Evolutionary conservation across 2,113 vertebrate species (phyloP).

Genomic region (Entelurus aequoreus): DNA sequence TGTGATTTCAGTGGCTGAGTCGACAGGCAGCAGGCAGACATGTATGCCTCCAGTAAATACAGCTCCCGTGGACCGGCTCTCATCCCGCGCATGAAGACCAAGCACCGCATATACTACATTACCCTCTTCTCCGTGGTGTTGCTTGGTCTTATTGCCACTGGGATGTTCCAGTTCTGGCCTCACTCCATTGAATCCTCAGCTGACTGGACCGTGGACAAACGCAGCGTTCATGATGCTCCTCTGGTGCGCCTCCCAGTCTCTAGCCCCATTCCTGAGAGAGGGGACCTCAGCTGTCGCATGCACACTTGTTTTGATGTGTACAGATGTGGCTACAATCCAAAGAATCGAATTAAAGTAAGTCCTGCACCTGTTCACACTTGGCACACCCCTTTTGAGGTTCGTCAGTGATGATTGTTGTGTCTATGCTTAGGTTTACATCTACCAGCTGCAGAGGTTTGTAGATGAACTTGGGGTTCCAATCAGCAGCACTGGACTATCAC

Average conservation of each 20-base stretch:
- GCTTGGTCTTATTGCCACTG: slow-evolving; percentile 90
- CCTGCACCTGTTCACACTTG: too few relatives aligned
- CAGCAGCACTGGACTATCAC: slow-evolving; percentile 85
- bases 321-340: slow-evolving; percentile 95
- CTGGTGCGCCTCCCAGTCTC: slow-evolving; percentile 78
- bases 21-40: slow-evolving; percentile 51
- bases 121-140: slow-evolving; percentile 93
- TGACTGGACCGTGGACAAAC: slow-evolving; percentile 85
- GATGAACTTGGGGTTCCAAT: slow-evolving; percentile 80
- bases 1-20: slow-evolving; percentile 43
- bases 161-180: slow-evolving; percentile 98
- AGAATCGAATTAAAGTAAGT: slow-evolving; percentile 87
- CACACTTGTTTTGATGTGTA: slow-evolving; percentile 98
- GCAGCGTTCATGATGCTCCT: slow-evolving; percentile 86
- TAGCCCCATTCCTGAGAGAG: slow-evolving; percentile 86
- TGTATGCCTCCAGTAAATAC: slow-evolving; percentile 89
- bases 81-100: slow-evolving; percentile 98
- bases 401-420: neutral
- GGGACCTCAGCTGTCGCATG: slow-evolving; percentile 96
- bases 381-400: neutral
- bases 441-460: slow-evolving; percentile 89
- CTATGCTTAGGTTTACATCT: slow-evolving; percentile 83
- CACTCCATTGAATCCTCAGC: slow-evolving; percentile 89
- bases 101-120: slow-evolving; percentile 95
- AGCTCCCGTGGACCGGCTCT: slow-evolving; percentile 89